A percentile compares a stretch with the other conserved stretches of the same genome.
Conservation (phyloP, 2,888 invertebrate species). For the Drosophila longiperda region DNA sequence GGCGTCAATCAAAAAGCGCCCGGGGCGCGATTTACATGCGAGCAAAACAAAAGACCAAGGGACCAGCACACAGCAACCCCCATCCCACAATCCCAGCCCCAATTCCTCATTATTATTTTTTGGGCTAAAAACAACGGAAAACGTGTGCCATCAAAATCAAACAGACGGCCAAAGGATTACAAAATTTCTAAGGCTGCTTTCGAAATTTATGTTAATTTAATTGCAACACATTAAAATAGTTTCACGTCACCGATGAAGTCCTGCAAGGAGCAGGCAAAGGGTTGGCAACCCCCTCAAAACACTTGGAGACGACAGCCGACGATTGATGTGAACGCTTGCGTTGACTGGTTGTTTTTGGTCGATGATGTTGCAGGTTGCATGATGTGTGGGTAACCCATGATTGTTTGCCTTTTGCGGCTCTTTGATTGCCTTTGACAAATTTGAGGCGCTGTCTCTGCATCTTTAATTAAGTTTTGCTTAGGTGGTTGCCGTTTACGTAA, state of each 20-base stretch:
- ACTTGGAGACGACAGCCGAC: constrained; percentile 56
- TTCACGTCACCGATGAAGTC: constrained; percentile 63
- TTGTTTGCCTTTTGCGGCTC: constrained; percentile 68
- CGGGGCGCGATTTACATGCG: constrained; percentile 63
- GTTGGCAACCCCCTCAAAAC: constrained; percentile 30
- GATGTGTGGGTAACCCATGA: constrained; percentile 34
- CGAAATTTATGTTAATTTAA: constrained; percentile 78
- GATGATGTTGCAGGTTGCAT: constrained; percentile 11
- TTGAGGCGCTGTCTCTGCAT: constrained; percentile 48
- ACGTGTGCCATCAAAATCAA: constrained; percentile 56
- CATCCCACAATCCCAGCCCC: neutral
- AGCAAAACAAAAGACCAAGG: constrained; percentile 35
- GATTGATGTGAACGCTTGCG: constrained; percentile 50
- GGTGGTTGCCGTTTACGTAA: constrained; percentile 35
- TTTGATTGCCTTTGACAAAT: constrained; percentile 72
- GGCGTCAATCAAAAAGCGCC: constrained; percentile 77
- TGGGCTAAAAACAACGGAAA: constrained; percentile 68
- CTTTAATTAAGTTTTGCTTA: constrained; percentile 68
- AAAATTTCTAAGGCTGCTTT: constrained; percentile 43
- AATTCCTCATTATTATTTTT: constrained; percentile 38
- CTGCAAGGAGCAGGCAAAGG: constrained; percentile 50
- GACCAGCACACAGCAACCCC: neutral
- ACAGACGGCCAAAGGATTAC: constrained; percentile 57
- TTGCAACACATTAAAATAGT: constrained; percentile 81
- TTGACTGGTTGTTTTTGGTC: constrained; percentile 12